Percentiles rank a stretch among this genome's conserved stretches.
These are phyloP conservation scores for Danionella dracula DNA, from an alignment of 2,797 vertebrate species.

Conservation along the genomic window DNA sequence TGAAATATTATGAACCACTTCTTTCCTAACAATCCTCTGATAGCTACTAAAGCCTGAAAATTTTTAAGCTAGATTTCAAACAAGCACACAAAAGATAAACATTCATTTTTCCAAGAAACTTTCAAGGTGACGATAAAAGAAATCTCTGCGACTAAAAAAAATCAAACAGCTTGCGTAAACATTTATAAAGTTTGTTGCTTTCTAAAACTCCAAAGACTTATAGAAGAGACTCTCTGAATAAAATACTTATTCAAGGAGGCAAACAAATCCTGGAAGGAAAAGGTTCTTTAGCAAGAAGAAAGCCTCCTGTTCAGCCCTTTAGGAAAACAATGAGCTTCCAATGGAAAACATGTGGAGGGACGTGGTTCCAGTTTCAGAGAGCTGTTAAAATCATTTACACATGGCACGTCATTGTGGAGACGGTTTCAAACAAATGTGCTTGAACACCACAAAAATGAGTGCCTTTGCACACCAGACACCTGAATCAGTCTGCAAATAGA, in stretches of 20 bases:
- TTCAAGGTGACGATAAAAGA: slow-evolving; percentile 4
- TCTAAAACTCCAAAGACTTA: slow-evolving; percentile 17
- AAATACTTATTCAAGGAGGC: slow-evolving; percentile 29
- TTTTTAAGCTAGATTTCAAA: slow-evolving; percentile 7
- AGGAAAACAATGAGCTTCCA: slow-evolving; percentile 47
- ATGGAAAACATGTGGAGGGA: background rate
- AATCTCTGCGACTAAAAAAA: too few species aligned
- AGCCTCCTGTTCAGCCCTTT: slow-evolving; percentile 18
- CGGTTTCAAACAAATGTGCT: too few species aligned
- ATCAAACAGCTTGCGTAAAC: background rate
- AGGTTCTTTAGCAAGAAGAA: slow-evolving; percentile 29
- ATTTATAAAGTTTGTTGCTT: background rate
- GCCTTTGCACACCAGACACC: too few species aligned
- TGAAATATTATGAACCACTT: slow-evolving; percentile 14
- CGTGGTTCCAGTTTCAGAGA: background rate
- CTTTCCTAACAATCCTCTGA: slow-evolving; percentile 17
- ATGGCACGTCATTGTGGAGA: background rate
- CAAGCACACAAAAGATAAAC: slow-evolving; percentile 25
- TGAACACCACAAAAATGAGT: too few species aligned
- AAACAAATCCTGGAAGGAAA: slow-evolving; percentile 66
- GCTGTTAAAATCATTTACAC: too few species aligned
- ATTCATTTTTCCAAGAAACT: slow-evolving; percentile 26
- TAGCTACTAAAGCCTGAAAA: slow-evolving; percentile 7
- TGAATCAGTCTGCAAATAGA: too few species aligned
- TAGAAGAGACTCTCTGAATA: slow-evolving; percentile 19